phyloP scores from a whole-genome alignment of 1,140 invertebrate species.

The Magallana angulata region DNA sequence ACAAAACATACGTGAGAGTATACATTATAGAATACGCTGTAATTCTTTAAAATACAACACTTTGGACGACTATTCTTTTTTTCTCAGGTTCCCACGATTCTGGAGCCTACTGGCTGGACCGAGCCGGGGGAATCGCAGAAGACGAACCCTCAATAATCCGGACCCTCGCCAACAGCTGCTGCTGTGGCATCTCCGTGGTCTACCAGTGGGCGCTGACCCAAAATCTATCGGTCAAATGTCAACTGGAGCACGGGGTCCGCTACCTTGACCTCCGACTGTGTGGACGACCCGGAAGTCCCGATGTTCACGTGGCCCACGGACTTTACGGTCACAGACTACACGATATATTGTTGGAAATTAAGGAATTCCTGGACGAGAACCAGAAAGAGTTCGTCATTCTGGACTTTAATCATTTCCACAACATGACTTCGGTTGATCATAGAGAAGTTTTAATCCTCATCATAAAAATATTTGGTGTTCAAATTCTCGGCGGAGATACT shows the following conservation, averaged over 20 bases:
- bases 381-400: slow-evolving; percentile 87
- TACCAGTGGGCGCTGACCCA: slow-evolving; percentile 89
- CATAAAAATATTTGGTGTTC: slow-evolving; percentile 83
- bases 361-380: slow-evolving; percentile 84
- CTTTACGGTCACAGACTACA: slow-evolving; percentile 86
- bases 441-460: slow-evolving; percentile 83
- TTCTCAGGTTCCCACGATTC: slow-evolving; percentile 64
- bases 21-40: too few relatives aligned
- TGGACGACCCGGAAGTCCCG: slow-evolving; percentile 81
- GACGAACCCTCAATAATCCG: slow-evolving; percentile 52
- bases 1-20: too few relatives aligned
- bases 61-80: too few relatives aligned
- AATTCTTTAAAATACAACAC: too few relatives aligned
- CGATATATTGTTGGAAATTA: slow-evolving; percentile 83
- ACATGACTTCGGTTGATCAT: slow-evolving; percentile 85
- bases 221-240: slow-evolving; percentile 83
- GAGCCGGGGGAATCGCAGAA: slow-evolving; percentile 52
- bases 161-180: slow-evolving; percentile 46
- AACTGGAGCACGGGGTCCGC: slow-evolving; percentile 88
- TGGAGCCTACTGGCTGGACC: slow-evolving; percentile 54
- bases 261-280: slow-evolving; percentile 89
- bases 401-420: slow-evolving; percentile 93
- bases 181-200: slow-evolving; percentile 47
- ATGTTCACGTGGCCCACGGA: slow-evolving; percentile 88
- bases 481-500: slow-evolving; percentile 76